These are phyloP conservation scores for Neoitamus cyanurus DNA, from an alignment of 2,888 invertebrate genomes.

Conservation along the genomic window DNA sequence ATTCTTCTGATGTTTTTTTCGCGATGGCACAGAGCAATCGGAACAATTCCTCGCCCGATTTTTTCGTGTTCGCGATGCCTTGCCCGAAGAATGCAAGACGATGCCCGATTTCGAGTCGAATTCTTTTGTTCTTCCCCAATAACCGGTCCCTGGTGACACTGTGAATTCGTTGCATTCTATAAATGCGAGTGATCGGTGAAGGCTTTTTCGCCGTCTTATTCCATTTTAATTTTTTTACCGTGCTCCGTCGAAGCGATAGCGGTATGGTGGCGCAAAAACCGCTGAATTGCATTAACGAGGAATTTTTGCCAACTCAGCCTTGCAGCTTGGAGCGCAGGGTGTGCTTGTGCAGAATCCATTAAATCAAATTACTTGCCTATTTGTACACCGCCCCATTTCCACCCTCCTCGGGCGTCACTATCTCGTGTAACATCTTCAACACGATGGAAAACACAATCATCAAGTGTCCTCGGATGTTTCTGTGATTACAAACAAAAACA, in stretches of 20 bases:
- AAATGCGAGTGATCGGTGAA: not conserved
- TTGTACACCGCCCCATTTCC: not conserved
- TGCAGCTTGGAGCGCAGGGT: not conserved
- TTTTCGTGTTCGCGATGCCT: not conserved
- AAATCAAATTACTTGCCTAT: constrained; percentile 33
- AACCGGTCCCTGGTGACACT: not conserved
- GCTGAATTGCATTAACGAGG: not conserved
- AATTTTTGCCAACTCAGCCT: not conserved
- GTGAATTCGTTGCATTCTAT: not conserved
- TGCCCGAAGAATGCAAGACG: not conserved
- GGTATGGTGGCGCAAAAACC: not conserved
- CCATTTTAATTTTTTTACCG: not conserved
- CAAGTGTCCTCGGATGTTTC: constrained; percentile 39
- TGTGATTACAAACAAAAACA: constrained; percentile 38
- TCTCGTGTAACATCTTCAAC: constrained; percentile 6
- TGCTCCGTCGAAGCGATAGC: not conserved
- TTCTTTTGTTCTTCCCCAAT: not conserved
- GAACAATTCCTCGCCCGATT: not conserved
- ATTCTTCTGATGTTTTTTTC: not conserved
- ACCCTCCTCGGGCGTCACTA: not conserved
- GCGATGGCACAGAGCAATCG: not conserved
- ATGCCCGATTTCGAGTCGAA: not conserved
- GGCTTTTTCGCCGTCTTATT: not conserved
- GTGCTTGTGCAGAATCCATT: constrained; percentile 13
- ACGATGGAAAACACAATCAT: constrained; percentile 24